phyloP scores from a whole-genome alignment of 2,797 vertebrate genomes.

The Epinephelus malabaricus region DNA sequence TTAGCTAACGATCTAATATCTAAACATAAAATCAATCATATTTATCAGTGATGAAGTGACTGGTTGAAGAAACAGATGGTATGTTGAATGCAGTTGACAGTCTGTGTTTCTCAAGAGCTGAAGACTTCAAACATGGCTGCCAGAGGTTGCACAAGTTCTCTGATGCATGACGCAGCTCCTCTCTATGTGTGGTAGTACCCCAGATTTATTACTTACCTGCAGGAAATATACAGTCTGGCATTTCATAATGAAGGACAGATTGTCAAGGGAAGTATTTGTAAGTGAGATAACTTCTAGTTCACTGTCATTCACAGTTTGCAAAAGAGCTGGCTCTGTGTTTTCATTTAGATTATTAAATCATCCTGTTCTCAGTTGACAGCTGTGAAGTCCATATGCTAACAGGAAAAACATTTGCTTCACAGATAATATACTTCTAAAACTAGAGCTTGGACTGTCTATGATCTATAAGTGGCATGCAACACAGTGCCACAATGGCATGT shows the following conservation, averaged over 20 bases:
- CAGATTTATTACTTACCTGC: constrained; percentile 34
- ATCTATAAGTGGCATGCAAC: constrained; percentile 42
- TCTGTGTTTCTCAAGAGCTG: constrained; percentile 2
- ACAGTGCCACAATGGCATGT: constrained; percentile 57
- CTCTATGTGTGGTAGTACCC: constrained; percentile 1
- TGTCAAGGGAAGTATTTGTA: constrained; percentile 7
- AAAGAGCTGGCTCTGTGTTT: constrained; percentile 20
- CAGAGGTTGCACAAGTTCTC: not conserved
- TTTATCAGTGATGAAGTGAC: not conserved
- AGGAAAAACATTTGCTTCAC: constrained; percentile 11
- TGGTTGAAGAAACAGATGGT: constrained; percentile 12
- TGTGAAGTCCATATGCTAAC: constrained; percentile 36
- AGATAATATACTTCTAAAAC: constrained; percentile 31
- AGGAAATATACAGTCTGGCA: constrained; percentile 32
- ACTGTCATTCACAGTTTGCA: constrained; percentile 23
- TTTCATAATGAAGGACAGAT: constrained; percentile 36
- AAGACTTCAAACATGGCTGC: constrained; percentile 23
- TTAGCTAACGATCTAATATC: not conserved
- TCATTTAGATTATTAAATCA: constrained; percentile 9
- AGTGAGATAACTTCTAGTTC: constrained; percentile 6
- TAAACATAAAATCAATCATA: constrained; percentile 24
- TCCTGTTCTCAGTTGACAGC: constrained; percentile 21
- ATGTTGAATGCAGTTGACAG: constrained; percentile 17
- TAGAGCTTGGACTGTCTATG: constrained; percentile 24
- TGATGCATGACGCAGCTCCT: not conserved